These are phyloP conservation scores for Athetis lepigone DNA, from an alignment of 2,888 invertebrate genomes.

Conservation along the genomic window DNA sequence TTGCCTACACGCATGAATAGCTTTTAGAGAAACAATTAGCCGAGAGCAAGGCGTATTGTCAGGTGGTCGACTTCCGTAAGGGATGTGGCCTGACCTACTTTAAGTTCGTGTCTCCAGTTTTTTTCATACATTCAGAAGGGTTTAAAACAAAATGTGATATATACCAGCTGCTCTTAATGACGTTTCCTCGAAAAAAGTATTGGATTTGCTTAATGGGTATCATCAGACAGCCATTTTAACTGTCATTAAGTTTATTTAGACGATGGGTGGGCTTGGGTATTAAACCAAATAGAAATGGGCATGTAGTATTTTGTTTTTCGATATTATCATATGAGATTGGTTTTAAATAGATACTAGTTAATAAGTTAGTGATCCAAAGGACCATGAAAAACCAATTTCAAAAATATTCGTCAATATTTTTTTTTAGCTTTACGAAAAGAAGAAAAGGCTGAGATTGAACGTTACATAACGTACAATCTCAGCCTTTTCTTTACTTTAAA, in stretches of 20 bases:
- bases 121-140: slow-evolving; percentile 17
- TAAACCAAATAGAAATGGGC: background rate
- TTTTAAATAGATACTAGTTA: background rate
- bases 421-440: too few relatives aligned
- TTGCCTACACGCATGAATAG: slow-evolving; percentile 35
- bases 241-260: background rate
- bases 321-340: background rate
- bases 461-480: too few relatives aligned
- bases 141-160: slow-evolving; percentile 28
- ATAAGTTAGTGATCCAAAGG: background rate
- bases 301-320: background rate
- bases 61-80: slow-evolving; percentile 54
- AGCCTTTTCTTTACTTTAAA: too few relatives aligned
- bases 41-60: slow-evolving; percentile 42
- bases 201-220: slow-evolving; percentile 12
- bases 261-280: background rate
- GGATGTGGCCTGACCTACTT: slow-evolving; percentile 56
- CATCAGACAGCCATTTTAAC: slow-evolving; percentile 4
- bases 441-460: too few relatives aligned
- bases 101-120: slow-evolving; percentile 47
- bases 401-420: background rate
- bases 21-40: slow-evolving; percentile 52
- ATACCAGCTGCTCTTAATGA: background rate
- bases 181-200: background rate
- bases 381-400: background rate